Evolutionary conservation across 2,113 vertebrate genomes (phyloP).

Genomic region (Forbesichthys agassizii): DNA sequence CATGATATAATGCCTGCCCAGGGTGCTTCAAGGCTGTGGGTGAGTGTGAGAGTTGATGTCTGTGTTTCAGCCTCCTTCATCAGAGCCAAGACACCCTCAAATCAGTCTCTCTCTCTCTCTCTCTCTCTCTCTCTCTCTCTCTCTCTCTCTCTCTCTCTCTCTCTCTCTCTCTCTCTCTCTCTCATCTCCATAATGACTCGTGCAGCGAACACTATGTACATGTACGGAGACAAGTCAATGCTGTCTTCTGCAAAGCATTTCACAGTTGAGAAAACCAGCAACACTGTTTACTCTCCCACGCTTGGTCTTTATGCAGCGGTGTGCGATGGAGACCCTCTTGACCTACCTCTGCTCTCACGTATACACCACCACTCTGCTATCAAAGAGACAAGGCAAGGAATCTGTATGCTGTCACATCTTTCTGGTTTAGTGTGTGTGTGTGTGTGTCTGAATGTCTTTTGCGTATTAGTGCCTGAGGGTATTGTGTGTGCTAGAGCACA

Average conservation of each 20-base stretch:
- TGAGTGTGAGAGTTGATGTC: slow-evolving; percentile 26
- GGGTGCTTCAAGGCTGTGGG: slow-evolving; percentile 32
- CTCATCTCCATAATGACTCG: too few species aligned
- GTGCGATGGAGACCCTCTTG: neutral
- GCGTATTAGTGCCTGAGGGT: too few species aligned
- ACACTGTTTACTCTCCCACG: neutral
- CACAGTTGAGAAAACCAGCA: neutral
- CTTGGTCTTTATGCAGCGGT: neutral
- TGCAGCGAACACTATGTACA: too few species aligned
- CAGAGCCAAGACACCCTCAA: too few species aligned
- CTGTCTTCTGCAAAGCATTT: neutral
- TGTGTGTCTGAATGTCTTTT: neutral
- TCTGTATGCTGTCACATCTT: neutral
- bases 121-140: too few species aligned
- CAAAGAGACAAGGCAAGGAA: neutral
- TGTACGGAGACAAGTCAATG: too few species aligned
- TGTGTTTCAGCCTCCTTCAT: neutral
- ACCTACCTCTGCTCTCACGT: neutral
- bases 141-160: too few species aligned
- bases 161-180: too few species aligned
- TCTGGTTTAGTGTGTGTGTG: neutral
- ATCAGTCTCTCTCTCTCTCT: too few species aligned
- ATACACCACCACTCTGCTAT: neutral
- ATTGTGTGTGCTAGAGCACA: neutral
- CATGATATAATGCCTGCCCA: too few species aligned